Evolutionary conservation across 2,113 vertebrate genomes (phyloP).

Genomic region (Zosterops hypoxanthus): DNA sequence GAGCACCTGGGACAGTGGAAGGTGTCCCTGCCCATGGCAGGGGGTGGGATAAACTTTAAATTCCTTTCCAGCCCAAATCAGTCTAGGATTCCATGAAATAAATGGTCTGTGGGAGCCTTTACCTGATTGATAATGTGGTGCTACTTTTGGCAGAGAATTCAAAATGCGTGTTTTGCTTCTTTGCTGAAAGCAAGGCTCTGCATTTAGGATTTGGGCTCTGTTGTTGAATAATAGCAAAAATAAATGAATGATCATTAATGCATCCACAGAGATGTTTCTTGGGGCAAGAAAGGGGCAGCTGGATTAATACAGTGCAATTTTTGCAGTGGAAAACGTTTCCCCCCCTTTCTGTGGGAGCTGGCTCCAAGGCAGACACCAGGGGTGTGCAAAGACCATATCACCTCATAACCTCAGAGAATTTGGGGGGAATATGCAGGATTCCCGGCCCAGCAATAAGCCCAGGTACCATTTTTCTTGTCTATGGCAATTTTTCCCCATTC

Average conservation of each 20-base stretch:
- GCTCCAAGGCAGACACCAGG: not conserved
- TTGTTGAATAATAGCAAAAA: not conserved
- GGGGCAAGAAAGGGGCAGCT: not conserved
- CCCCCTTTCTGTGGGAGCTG: not conserved
- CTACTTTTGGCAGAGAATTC: not conserved
- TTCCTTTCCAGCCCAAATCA: not conserved
- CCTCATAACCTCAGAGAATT: accelerated
- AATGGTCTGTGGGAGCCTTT: not conserved
- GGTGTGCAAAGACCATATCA: not conserved
- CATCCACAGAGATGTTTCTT: not conserved
- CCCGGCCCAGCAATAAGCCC: not conserved
- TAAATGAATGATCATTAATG: not conserved
- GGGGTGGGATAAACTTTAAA: not conserved
- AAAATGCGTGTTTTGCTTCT: accelerated
- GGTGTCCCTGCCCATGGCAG: not conserved
- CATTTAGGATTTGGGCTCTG: not conserved
- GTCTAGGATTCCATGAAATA: not conserved
- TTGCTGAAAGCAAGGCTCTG: not conserved
- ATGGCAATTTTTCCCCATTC: not conserved
- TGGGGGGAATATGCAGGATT: not conserved
- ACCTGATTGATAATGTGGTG: not conserved
- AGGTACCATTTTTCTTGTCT: not conserved
- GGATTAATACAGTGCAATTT: not conserved
- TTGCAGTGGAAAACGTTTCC: not conserved
- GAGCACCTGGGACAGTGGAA: accelerated